Base-by-base conservation (phyloP, 2,113 vertebrate genomes). In the Chaetorhynchus papuensis region DNA sequence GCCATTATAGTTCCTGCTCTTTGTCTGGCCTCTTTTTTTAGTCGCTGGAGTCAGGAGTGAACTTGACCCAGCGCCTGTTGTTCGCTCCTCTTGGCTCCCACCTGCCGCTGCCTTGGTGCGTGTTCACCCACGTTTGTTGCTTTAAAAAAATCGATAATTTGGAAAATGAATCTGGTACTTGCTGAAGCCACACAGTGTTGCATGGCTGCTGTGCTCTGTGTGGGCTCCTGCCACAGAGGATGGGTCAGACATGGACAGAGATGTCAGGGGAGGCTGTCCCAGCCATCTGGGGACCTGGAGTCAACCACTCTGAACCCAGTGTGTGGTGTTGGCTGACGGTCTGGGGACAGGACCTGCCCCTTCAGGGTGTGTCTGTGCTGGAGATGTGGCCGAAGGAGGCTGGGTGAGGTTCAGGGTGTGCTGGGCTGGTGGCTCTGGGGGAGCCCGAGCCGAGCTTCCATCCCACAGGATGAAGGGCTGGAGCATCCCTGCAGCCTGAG, bases 21-120 rank as follows among this genome's bases (percentile, higher is more conserved):
- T 85, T 90, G 95, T 94, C 85, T 74, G 84, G 72, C 59, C 70
- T 93, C 89, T 89, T 79, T 75, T 87, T 85, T 85, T 30, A 69
- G 87, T 60, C 1, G 0, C 87, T 35, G 74, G 84, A 85, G 74
- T 65, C 83, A 79, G 81, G 47, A 45, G 50, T 72, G 66, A 31
- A 59, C 72, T 77, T 57, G 87, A 92, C 68, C 70, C 82, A 69
- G 83, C 4, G 57, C 47, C 72, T 44, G 83, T 41, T 91, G 60
- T 87, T 89, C 13, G 30, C 65, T 81, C 87, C 57, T 65, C 63
- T 39, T 13, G 74, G 81, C 54, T 89, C 76, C 74, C 0, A 19
- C 41, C 12, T 59, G 92, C 90, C 11, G 2, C 87, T 35, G 63
- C 71, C 71, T 31, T 9, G 13, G 83, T 9, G 1, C 3, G 1